Evolutionary conservation across 2,797 vertebrate species (phyloP).

Genomic region (Mycteria americana): DNA sequence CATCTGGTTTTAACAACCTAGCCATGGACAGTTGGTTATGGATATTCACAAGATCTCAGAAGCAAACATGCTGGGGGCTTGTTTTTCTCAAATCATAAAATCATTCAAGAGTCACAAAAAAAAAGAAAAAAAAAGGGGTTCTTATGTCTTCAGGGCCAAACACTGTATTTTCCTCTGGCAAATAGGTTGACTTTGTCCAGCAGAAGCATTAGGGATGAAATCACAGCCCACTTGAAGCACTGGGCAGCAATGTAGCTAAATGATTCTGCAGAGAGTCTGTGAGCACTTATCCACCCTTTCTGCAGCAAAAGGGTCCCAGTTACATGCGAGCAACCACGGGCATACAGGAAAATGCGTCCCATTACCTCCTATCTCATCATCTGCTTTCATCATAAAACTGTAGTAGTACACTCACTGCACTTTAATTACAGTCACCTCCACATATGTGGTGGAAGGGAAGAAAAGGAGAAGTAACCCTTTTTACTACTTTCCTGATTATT

Average conservation of each 20-base stretch:
- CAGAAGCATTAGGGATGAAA: neutral
- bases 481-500: neutral
- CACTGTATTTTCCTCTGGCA: neutral
- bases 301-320: neutral
- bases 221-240: neutral
- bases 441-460: neutral
- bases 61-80: neutral
- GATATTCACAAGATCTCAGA: neutral
- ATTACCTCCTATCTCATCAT: neutral
- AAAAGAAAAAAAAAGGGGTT: neutral
- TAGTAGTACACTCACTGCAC: neutral
- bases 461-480: neutral
- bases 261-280: neutral
- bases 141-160: neutral
- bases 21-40: fast-evolving
- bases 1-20: neutral
- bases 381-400: neutral
- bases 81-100: neutral
- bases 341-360: neutral
- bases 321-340: neutral
- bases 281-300: fast-evolving
- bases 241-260: neutral
- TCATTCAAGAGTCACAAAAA: neutral
- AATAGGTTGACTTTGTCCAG: neutral
- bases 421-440: neutral